These are phyloP conservation scores for Malurus elegans DNA, from an alignment of 2,113 vertebrate genomes.

Conservation along the genomic window DNA sequence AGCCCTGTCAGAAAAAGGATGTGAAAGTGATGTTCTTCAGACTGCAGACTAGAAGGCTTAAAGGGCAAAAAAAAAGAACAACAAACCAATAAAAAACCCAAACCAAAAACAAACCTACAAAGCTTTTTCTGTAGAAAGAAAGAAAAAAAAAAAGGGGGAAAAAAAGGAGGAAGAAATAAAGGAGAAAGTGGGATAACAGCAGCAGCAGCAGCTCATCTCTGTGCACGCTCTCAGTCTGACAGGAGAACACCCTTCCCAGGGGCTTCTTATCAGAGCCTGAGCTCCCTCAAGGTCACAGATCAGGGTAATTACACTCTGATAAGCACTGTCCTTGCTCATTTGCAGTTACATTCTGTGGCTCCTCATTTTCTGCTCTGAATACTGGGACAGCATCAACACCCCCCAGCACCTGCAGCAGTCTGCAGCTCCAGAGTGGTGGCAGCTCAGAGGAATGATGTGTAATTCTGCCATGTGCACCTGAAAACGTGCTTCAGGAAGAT, in stretches of 20 bases:
- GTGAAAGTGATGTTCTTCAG: background rate
- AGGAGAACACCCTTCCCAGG: constrained; percentile 6
- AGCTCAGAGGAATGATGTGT: background rate
- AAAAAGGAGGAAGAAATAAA: background rate
- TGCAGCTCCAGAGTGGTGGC: background rate
- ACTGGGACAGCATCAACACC: background rate
- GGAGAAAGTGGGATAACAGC: background rate
- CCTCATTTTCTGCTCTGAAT: constrained; percentile 10
- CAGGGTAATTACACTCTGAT: constrained; percentile 46
- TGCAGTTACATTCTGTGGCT: background rate
- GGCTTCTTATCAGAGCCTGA: constrained; percentile 19
- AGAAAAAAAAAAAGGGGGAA: background rate
- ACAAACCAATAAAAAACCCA: no score
- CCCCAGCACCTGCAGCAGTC: background rate
- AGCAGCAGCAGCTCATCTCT: background rate
- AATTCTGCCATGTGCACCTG: background rate
- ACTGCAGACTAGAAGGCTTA: background rate
- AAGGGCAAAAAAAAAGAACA: background rate
- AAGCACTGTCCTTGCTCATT: constrained; percentile 15
- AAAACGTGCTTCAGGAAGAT: background rate
- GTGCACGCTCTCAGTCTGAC: background rate
- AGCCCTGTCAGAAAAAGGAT: background rate
- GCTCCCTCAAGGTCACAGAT: constrained; percentile 52
- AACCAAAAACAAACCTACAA: background rate
- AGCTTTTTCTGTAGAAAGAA: background rate